Evolutionary conservation across 1,140 invertebrate genomes (phyloP).

Genomic region (Platyscapa corneri): DNA sequence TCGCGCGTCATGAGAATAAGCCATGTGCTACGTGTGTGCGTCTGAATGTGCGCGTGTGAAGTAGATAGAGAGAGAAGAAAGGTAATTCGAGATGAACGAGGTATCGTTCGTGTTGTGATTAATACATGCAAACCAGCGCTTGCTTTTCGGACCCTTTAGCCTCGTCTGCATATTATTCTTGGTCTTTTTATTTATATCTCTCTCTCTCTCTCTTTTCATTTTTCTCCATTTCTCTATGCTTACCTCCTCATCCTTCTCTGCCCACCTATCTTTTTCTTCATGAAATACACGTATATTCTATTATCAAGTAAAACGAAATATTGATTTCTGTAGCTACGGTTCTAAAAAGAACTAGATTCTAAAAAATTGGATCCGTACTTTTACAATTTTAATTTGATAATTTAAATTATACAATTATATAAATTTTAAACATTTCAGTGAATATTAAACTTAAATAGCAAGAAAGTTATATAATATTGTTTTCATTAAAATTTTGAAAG

Average conservation of each 20-base stretch:
- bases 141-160: conserved; percentile 51
- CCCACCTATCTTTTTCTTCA: background rate
- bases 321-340: background rate
- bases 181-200: background rate
- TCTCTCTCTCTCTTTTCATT: background rate
- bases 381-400: too few species aligned
- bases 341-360: background rate
- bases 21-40: background rate
- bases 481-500: too few species aligned
- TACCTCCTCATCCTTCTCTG: background rate
- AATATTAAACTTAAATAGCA: too few species aligned
- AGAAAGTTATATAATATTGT: too few species aligned
- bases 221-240: background rate
- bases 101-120: conserved; percentile 64
- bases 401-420: too few species aligned
- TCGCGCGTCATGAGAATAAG: background rate
- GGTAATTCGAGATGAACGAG: conserved; percentile 56
- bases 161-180: background rate
- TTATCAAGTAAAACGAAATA: background rate
- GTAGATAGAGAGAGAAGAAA: conserved; percentile 37
- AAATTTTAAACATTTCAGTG: too few species aligned
- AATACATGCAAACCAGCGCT: conserved; percentile 60
- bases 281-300: background rate
- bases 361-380: too few species aligned
- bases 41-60: background rate